These are phyloP conservation scores for Epizoanthus stellaris DNA, from an alignment of 92 coral and sea anemone species.

Conservation along the genomic window DNA sequence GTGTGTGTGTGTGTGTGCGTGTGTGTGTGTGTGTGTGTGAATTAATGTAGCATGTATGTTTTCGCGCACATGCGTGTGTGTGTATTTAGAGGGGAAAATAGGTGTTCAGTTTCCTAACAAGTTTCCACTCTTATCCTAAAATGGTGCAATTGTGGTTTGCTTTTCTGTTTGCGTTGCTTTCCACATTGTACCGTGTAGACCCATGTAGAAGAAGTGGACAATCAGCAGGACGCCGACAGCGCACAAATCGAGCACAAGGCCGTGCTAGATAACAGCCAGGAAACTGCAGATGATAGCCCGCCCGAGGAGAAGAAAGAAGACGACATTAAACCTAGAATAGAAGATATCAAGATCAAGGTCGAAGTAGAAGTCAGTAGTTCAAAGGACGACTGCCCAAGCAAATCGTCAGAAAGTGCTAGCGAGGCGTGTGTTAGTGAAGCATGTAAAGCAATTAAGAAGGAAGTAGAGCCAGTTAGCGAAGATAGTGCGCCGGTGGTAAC, in stretches of 20 bases:
- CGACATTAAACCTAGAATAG: not conserved
- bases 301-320: constrained; percentile 34
- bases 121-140: constrained; percentile 55
- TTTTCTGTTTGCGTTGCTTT: constrained; percentile 69
- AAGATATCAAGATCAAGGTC: not conserved
- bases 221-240: constrained; percentile 27
- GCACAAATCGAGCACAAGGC: not conserved
- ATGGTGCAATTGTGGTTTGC: constrained; percentile 77
- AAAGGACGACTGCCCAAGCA: constrained; percentile 15
- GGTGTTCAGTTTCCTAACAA: not conserved
- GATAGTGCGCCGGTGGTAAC: constrained; percentile 36
- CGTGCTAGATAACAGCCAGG: constrained; percentile 35
- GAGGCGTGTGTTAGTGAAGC: not conserved
- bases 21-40: not conserved
- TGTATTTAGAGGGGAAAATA: too few relatives aligned
- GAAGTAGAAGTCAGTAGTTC: constrained; percentile 29
- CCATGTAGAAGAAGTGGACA: constrained; percentile 54
- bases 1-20: not conserved
- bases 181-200: constrained; percentile 67
- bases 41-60: not conserved
- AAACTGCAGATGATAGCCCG: constrained; percentile 23
- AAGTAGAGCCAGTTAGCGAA: constrained; percentile 15
- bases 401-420: not conserved
- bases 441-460: constrained; percentile 27
- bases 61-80: too few relatives aligned